Evolutionary conservation across 2,797 vertebrate genomes (phyloP), one percentile per base, ranked within the genome.

Genomic region (Typhlichthys eigenmanni): DNA sequence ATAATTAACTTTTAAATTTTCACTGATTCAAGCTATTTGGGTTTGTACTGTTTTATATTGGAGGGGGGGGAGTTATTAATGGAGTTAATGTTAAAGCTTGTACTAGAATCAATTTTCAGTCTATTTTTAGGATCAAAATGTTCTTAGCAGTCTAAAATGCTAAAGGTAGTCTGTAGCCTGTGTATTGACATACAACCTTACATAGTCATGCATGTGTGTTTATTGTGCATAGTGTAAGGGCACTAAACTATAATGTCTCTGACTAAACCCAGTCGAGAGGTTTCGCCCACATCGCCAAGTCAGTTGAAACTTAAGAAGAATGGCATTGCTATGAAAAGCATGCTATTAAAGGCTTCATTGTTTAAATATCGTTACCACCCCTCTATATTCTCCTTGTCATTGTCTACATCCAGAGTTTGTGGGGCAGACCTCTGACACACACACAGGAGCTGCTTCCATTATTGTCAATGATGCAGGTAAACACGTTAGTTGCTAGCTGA

Each of bases 381-480:
- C 1, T 13, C 32, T 7, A 5, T 19, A 29, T 59, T 45, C 17
- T 13, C 16, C 11, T 58, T 29, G 24, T 79, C 72, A 82, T 76
- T 91, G 68, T 86, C 74, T 87, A 72, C 85, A 78, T 83, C 5
- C 87, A 99, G 96, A 93, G 67, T 97, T 95, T 89, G 91, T 94
- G 67, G 90, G 85, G 75, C 98, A 98, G 87, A 95, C 94, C 55
- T 83, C 91, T 65, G 92, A 93, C 45, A 95, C 95, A 71, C 93
- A 95, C 58, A 98, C 97, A 55, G 97, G 97, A 89, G 85, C 93
- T 58, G 97, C 98, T 80, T 95, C 96, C 81, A 95, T 98, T 85
- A 93, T 95, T 68, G 95, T 98, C 69, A 94, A 96, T 72, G 85
- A 91, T 62, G 94, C 95, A 96, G 97, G 96, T 98, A 92, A 88